These are phyloP conservation scores for Andrena marginata DNA, from an alignment of 2,888 invertebrate genomes.

Conservation along the genomic window DNA sequence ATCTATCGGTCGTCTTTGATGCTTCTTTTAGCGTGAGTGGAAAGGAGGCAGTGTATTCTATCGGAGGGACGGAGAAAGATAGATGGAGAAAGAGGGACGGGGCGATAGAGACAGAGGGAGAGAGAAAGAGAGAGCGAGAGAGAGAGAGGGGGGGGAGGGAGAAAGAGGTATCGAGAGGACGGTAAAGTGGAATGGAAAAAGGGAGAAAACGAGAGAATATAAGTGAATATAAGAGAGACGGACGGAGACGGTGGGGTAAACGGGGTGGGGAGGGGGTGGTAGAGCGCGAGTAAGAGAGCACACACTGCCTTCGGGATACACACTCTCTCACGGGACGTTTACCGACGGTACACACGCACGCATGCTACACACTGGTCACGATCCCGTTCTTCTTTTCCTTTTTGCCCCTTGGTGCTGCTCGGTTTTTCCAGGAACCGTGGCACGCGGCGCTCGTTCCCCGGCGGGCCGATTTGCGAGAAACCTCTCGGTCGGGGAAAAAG, in stretches of 20 bases:
- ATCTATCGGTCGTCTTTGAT: slow-evolving; percentile 56
- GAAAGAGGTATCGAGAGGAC: slow-evolving; percentile 19
- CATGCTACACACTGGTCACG: slow-evolving; percentile 32
- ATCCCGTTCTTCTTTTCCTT: slow-evolving; percentile 1
- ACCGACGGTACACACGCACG: slow-evolving; percentile 56
- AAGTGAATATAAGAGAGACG: slow-evolving; percentile 32
- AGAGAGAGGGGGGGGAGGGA: neutral
- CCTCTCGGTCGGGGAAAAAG: slow-evolving; percentile 35
- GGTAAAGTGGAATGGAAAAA: slow-evolving; percentile 26
- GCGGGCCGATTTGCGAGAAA: slow-evolving; percentile 7
- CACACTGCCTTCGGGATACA: slow-evolving; percentile 58
- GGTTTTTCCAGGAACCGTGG: slow-evolving; percentile 15
- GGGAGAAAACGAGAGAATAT: slow-evolving; percentile 46
- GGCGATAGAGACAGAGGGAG: neutral
- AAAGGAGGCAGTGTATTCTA: slow-evolving; percentile 14
- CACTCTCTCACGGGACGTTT: slow-evolving; percentile 69
- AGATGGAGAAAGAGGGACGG: slow-evolving; percentile 24
- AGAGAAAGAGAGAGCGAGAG: slow-evolving; percentile 6
- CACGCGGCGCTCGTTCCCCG: slow-evolving; percentile 4
- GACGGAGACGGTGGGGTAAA: neutral
- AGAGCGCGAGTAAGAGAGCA: slow-evolving; percentile 49
- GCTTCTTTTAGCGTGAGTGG: slow-evolving; percentile 33
- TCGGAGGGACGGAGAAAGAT: neutral
- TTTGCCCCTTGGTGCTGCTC: neutral
- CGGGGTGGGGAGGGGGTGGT: neutral